Percentiles rank a stretch among this genome's conserved stretches.
Conservation (phyloP, 2,888 invertebrate species). For the Unio delphinus region DNA sequence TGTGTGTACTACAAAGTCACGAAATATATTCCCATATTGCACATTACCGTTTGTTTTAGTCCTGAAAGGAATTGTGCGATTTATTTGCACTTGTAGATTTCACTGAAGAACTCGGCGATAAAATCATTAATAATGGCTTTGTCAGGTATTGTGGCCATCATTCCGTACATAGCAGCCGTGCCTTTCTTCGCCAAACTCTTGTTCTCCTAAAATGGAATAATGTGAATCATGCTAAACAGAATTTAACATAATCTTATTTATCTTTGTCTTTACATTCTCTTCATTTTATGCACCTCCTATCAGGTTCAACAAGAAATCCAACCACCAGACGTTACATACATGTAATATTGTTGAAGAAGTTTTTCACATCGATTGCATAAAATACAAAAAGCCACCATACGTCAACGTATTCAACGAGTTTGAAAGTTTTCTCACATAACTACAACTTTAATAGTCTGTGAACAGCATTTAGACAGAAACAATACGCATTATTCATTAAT, state of each 20-base stretch:
- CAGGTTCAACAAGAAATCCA: too few species aligned
- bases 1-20: too few species aligned
- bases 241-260: background rate
- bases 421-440: too few species aligned
- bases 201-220: slow-evolving; percentile 47
- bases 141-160: slow-evolving; percentile 67
- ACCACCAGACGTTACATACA: too few species aligned
- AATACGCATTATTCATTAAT: too few species aligned
- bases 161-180: slow-evolving; percentile 67
- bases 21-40: too few species aligned
- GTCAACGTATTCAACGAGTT: too few species aligned
- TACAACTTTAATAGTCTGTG: too few species aligned
- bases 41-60: background rate
- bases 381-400: too few species aligned
- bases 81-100: slow-evolving; percentile 62
- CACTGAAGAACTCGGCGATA: slow-evolving; percentile 66
- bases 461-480: too few species aligned
- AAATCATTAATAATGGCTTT: slow-evolving; percentile 67
- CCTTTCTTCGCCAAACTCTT: slow-evolving; percentile 58
- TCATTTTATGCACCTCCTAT: background rate
- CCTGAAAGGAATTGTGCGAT: background rate
- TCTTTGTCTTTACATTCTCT: background rate
- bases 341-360: too few species aligned
- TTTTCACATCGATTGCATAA: too few species aligned
- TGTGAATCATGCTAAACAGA: background rate